Evolutionary conservation across 2,113 vertebrate genomes (phyloP).

Genomic region (Dermatemys mawii): DNA sequence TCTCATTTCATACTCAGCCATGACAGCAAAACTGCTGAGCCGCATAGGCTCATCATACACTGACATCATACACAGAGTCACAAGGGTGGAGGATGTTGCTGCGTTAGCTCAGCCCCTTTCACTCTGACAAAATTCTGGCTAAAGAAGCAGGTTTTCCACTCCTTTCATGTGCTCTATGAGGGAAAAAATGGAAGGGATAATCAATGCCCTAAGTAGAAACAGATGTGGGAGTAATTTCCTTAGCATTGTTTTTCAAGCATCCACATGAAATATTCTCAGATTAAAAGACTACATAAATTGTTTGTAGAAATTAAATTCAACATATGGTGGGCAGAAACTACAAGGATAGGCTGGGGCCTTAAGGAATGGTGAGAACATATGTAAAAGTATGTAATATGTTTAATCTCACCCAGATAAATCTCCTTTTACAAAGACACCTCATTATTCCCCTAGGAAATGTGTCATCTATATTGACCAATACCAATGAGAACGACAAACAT

Average conservation of each 20-base stretch:
- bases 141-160: constrained; percentile 16
- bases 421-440: constrained; percentile 27
- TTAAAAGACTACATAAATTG: constrained; percentile 55
- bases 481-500: constrained; percentile 50
- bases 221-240: neutral
- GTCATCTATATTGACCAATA: constrained; percentile 35
- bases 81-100: neutral
- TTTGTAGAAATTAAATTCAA: constrained; percentile 64
- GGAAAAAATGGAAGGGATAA: neutral
- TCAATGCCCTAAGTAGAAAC: neutral
- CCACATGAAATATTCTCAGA: constrained; percentile 67
- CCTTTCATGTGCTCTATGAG: neutral
- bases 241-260: constrained; percentile 24
- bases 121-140: constrained; percentile 22
- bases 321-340: neutral
- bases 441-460: constrained; percentile 49
- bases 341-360: neutral
- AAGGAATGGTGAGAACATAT: constrained; percentile 45
- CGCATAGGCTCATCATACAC: neutral
- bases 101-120: neutral
- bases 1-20: constrained; percentile 37
- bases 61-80: constrained; percentile 29
- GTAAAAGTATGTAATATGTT: constrained; percentile 24
- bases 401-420: neutral
- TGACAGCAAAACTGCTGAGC: constrained; percentile 15